Evolutionary conservation across 1,140 invertebrate genomes (phyloP).

Genomic region (Aphaenogaster floridana): DNA sequence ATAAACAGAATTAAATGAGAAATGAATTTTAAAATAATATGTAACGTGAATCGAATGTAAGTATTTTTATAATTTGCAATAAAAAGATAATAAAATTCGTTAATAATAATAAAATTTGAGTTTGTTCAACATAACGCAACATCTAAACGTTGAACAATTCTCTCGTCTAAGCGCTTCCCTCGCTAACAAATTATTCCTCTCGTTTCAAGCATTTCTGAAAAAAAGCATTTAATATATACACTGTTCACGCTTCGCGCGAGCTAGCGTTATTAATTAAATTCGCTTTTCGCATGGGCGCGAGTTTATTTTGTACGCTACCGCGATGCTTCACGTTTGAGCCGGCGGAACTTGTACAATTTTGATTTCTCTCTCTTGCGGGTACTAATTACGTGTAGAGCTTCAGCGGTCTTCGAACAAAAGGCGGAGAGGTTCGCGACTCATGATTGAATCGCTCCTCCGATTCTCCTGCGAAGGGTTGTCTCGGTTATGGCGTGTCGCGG

Average conservation of each 20-base stretch:
- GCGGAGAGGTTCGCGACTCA: background rate
- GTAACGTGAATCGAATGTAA: background rate
- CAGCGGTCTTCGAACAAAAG: too few relatives aligned
- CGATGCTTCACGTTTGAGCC: background rate
- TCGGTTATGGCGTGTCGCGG: background rate
- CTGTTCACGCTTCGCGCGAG: background rate
- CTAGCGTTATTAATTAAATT: background rate
- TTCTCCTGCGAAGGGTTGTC: constrained; percentile 7
- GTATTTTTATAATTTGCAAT: background rate
- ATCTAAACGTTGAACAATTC: background rate
- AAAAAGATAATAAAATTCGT: too few relatives aligned
- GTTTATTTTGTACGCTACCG: background rate
- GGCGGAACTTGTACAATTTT: background rate
- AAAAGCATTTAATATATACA: background rate
- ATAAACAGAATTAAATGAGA: background rate
- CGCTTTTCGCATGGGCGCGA: too few relatives aligned
- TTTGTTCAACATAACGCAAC: background rate
- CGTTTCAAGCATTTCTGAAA: background rate
- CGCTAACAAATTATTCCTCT: background rate
- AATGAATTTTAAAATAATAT: background rate
- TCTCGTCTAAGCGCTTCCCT: background rate
- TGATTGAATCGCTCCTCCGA: background rate
- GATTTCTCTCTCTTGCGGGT: background rate
- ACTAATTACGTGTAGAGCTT: background rate
- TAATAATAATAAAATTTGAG: too few relatives aligned